These are phyloP conservation scores for Papilio xuthus DNA, from an alignment of 1,140 invertebrate species.

Conservation along the genomic window DNA sequence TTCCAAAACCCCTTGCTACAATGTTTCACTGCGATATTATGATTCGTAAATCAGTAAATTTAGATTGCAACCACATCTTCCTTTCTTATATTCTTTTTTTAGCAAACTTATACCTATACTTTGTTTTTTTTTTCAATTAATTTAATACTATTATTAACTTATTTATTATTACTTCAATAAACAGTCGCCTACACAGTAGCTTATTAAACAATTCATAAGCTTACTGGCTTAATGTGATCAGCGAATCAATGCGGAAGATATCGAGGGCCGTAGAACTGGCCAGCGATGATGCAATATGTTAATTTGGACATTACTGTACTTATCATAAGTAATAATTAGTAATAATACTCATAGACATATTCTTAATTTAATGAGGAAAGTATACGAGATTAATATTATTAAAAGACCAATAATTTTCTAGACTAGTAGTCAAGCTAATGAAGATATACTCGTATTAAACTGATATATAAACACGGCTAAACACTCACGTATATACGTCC, in stretches of 20 bases:
- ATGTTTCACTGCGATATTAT: too few species aligned
- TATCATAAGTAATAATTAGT: background rate
- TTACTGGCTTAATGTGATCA: background rate
- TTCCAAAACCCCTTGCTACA: too few species aligned
- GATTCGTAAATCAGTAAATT: too few species aligned
- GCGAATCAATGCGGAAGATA: background rate
- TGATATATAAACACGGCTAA: too few species aligned
- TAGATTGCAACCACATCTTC: too few species aligned
- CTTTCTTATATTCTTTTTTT: too few species aligned
- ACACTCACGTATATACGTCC: too few species aligned
- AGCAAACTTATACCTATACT: background rate
- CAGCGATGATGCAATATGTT: constrained; percentile 11
- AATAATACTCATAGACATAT: background rate
- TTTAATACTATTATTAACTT: background rate
- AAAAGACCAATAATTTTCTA: too few species aligned
- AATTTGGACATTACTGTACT: background rate
- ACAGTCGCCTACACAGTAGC: constrained; percentile 17
- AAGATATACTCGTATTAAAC: too few species aligned
- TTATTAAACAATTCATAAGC: constrained; percentile 17
- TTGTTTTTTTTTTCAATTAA: background rate
- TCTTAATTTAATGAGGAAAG: background rate
- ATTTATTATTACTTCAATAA: background rate
- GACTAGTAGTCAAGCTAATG: too few species aligned
- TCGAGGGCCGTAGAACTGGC: background rate
- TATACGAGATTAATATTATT: background rate